Percentiles rank a stretch among this genome's conserved stretches.
These are phyloP conservation scores for Drosophila elegans DNA, from an alignment of 1,140 invertebrate genomes.

Conservation along the genomic window DNA sequence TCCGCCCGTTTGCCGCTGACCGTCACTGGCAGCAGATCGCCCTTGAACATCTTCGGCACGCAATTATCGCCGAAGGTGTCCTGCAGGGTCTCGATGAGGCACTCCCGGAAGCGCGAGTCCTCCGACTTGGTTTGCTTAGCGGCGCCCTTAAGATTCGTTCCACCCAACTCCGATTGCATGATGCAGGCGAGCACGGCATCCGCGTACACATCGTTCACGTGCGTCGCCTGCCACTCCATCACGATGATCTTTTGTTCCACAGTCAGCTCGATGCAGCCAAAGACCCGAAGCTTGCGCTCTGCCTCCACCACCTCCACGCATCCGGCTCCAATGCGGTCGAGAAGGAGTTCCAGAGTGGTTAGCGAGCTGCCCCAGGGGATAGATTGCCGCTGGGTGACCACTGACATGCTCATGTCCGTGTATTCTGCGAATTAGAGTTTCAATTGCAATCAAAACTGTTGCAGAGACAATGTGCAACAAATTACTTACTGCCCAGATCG, in stretches of 20 bases:
- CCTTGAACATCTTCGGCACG: slow-evolving; percentile 97
- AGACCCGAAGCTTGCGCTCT: slow-evolving; percentile 90
- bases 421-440: slow-evolving; percentile 89
- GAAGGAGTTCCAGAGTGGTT: slow-evolving; percentile 92
- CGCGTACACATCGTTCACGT: slow-evolving; percentile 98
- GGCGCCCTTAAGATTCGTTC: slow-evolving; percentile 87
- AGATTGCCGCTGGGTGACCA: slow-evolving; percentile 95
- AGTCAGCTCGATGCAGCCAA: slow-evolving; percentile 92
- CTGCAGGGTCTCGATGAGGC: slow-evolving; percentile 95
- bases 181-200: slow-evolving; percentile 95
- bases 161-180: slow-evolving; percentile 90
- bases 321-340: slow-evolving; percentile 92
- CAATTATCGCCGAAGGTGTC: slow-evolving; percentile 98
- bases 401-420: slow-evolving; percentile 97
- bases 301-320: slow-evolving; percentile 90
- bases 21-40: slow-evolving; percentile 93
- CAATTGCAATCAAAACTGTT: too few species aligned
- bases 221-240: slow-evolving; percentile 97
- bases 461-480: not conserved
- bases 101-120: slow-evolving; percentile 96
- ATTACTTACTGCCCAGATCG: slow-evolving; percentile 93
- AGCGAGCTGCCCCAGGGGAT: slow-evolving; percentile 93
- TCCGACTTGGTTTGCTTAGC: slow-evolving; percentile 89
- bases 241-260: slow-evolving; percentile 94
- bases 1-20: slow-evolving; percentile 94